These are phyloP conservation scores for Trachelus troglodyta DNA, from an alignment of 2,888 invertebrate genomes.

Conservation along the genomic window DNA sequence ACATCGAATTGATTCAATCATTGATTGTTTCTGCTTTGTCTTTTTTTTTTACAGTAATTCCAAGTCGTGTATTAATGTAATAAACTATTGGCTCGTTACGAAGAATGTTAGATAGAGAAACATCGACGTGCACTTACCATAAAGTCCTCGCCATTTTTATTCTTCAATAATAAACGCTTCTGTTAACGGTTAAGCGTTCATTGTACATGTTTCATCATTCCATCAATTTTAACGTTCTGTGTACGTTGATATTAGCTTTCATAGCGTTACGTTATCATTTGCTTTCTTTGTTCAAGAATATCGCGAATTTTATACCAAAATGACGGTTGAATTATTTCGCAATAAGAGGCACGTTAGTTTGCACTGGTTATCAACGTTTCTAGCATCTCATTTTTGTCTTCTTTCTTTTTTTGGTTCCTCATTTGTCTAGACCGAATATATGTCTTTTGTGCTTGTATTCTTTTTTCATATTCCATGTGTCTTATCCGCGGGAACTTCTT, in stretches of 20 bases:
- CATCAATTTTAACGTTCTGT: neutral
- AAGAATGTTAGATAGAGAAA: neutral
- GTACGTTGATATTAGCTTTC: neutral
- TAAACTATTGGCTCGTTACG: neutral
- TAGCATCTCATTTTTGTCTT: neutral
- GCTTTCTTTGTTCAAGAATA: neutral
- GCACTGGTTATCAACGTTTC: neutral
- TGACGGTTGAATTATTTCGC: neutral
- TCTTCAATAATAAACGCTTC: neutral
- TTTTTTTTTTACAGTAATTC: neutral
- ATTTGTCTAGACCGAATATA: neutral
- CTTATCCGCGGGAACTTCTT: slow-evolving; percentile 19
- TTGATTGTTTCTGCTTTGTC: neutral
- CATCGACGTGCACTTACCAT: neutral
- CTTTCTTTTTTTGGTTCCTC: neutral
- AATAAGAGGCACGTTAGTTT: neutral
- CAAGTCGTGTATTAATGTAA: neutral
- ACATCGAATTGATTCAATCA: neutral
- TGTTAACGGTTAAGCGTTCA: neutral
- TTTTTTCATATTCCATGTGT: slow-evolving; percentile 7
- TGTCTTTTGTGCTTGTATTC: slow-evolving; percentile 1
- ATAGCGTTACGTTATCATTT: neutral
- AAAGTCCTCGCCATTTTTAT: neutral
- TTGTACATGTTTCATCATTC: neutral
- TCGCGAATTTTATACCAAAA: neutral